A percentile compares a stretch with the other conserved stretches of the same genome.
These are phyloP conservation scores for Oopsacas minuta DNA, from an alignment of 37 sponge, comb jelly and placozoan species.

Conservation along the genomic window DNA sequence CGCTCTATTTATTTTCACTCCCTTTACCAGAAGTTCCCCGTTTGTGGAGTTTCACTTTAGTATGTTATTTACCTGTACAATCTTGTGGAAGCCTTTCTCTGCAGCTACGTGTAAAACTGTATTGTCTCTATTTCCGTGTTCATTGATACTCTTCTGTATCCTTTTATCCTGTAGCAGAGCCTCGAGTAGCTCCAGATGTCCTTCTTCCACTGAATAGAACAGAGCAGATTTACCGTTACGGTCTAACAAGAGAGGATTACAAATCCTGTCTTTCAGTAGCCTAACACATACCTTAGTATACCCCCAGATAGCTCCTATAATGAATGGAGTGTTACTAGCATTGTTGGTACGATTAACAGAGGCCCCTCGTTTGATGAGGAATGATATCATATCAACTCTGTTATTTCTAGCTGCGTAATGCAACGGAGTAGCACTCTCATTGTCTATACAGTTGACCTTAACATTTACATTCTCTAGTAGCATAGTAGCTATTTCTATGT, in stretches of 20 bases:
- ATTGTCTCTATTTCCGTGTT: conserved; percentile 29
- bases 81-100: conserved; percentile 40
- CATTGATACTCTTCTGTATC: not conserved
- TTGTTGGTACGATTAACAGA: conserved; percentile 9
- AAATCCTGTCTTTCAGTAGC: conserved; percentile 27
- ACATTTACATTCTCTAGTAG: conserved; percentile 28
- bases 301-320: conserved; percentile 37
- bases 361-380: conserved; percentile 55
- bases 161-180: conserved; percentile 4
- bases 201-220: conserved; percentile 25
- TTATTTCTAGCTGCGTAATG: conserved; percentile 66
- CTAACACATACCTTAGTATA: not conserved
- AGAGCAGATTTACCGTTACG: conserved; percentile 28
- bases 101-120: conserved; percentile 67
- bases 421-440: conserved; percentile 45
- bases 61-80: conserved; percentile 39
- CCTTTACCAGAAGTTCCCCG: too few species aligned
- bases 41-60: too few species aligned
- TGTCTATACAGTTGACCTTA: conserved; percentile 26
- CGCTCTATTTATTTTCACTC: too few species aligned
- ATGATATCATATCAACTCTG: conserved; percentile 56
- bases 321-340: conserved; percentile 35
- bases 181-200: conserved; percentile 30
- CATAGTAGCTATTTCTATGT: conserved; percentile 34
- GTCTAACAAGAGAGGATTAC: conserved; percentile 21